Evolutionary conservation across 92 coral and sea anemone species (phyloP), one percentile per base, ranked within the genome.

Genomic region (Porites divaricata): DNA sequence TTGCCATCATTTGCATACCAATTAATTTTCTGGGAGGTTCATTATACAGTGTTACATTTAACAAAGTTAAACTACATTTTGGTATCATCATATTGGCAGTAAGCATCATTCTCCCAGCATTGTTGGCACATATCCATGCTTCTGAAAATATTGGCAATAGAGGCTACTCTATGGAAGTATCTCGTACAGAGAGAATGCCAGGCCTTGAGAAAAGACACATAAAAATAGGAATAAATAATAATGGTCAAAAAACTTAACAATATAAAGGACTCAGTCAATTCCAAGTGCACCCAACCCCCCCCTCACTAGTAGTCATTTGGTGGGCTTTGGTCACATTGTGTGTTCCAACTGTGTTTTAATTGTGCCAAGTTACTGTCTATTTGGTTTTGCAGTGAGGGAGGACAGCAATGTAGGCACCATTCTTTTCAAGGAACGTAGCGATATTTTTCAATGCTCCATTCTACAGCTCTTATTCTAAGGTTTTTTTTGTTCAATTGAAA

Each of bases 1-100:
- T 59, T 62, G 70, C 41, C 9, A 53, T 49, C 11, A 4, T 14
- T 49, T 81, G 56, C 72, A 81, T 21, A 1, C 71, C 61, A 41
- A 15, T 81, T 25, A 71, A 58, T 81, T 11, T 71, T 48, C 6
- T 45, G 48, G 86, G 86, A 22, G 86, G 78, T 16, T 70, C 78
- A 1, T 24, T 72, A 41, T 59, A 57, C 7, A 81, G 86, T 19
- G 72, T 35, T 22, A 48, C 71, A 25, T 58, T 71, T 26, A 81
- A 72, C 72, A 56, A 11, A 41, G 70, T 22, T 17, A 81, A 71
- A 48, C 78, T 69, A 48, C 72, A 70, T 72, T 81, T 81, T 48
- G 72, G 71, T 25, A 25, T 72, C 19, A 17, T 19, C 8, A 20
- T 50, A 10, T 70, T 81, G 4, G 71, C 79, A 24, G 56, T 81